phyloP scores from a whole-genome alignment of 2,888 invertebrate genomes.

The Lithosia quadra region DNA sequence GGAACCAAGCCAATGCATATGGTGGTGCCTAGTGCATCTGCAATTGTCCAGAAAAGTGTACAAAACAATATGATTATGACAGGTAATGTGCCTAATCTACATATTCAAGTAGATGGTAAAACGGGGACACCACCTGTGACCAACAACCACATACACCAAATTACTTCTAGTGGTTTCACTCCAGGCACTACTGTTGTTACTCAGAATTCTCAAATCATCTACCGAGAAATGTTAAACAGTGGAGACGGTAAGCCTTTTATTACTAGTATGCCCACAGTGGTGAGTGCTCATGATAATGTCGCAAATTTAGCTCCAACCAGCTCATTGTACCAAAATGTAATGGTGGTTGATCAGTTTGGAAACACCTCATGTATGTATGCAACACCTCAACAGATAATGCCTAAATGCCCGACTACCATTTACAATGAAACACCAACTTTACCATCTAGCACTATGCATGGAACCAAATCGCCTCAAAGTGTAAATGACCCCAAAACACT shows the following conservation, averaged over 20 bases:
- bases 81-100: slow-evolving; percentile 66
- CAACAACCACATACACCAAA: slow-evolving; percentile 71
- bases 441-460: slow-evolving; percentile 47
- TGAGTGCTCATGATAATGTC: slow-evolving; percentile 71
- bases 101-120: slow-evolving; percentile 68
- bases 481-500: slow-evolving; percentile 74
- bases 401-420: slow-evolving; percentile 67
- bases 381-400: slow-evolving; percentile 69
- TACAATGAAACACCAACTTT: slow-evolving; percentile 61
- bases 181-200: slow-evolving; percentile 80
- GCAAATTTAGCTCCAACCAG: slow-evolving; percentile 74
- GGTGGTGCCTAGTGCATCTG: slow-evolving; percentile 71
- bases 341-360: slow-evolving; percentile 82
- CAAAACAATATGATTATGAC: slow-evolving; percentile 80
- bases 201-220: slow-evolving; percentile 82
- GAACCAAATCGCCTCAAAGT: slow-evolving; percentile 61
- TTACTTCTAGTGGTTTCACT: slow-evolving; percentile 69
- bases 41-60: slow-evolving; percentile 80
- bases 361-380: slow-evolving; percentile 81
- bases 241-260: slow-evolving; percentile 79
- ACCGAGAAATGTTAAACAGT: slow-evolving; percentile 82
- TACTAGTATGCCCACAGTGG: slow-evolving; percentile 73
- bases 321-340: slow-evolving; percentile 82
- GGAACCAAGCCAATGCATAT: slow-evolving; percentile 75
- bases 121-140: slow-evolving; percentile 60